phyloP scores from a whole-genome alignment of 2,797 vertebrate species.

The Ciconia nigra region DNA sequence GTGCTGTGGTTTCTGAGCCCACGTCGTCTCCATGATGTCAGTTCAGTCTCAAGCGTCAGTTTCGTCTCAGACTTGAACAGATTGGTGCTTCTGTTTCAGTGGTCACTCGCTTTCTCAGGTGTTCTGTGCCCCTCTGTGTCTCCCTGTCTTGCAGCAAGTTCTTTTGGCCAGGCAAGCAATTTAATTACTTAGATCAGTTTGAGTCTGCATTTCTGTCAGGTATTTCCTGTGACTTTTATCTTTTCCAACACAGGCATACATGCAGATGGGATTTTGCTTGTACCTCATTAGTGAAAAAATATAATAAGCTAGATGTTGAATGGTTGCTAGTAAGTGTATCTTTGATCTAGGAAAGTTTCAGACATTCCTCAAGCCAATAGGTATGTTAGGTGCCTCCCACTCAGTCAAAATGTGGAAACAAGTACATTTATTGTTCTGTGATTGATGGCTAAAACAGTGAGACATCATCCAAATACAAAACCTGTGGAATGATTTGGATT shows the following conservation, averaged over 20 bases:
- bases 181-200: background rate
- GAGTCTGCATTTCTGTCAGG: background rate
- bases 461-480: background rate
- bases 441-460: background rate
- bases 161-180: background rate
- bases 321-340: background rate
- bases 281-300: background rate
- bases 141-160: background rate
- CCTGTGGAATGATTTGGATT: background rate
- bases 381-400: background rate
- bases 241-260: background rate
- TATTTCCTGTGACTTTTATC: background rate
- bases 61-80: background rate
- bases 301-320: background rate
- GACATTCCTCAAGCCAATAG: background rate
- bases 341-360: background rate
- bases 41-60: fast-evolving
- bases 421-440: background rate
- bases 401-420: background rate
- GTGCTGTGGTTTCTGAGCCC: fast-evolving
- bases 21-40: fast-evolving
- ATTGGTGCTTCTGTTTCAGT: background rate
- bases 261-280: background rate
- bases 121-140: background rate
- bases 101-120: background rate